A percentile compares a stretch with the other conserved stretches of the same genome.
Conservation (phyloP, 2,888 invertebrate species). For the Eupithecia subfuscata region DNA sequence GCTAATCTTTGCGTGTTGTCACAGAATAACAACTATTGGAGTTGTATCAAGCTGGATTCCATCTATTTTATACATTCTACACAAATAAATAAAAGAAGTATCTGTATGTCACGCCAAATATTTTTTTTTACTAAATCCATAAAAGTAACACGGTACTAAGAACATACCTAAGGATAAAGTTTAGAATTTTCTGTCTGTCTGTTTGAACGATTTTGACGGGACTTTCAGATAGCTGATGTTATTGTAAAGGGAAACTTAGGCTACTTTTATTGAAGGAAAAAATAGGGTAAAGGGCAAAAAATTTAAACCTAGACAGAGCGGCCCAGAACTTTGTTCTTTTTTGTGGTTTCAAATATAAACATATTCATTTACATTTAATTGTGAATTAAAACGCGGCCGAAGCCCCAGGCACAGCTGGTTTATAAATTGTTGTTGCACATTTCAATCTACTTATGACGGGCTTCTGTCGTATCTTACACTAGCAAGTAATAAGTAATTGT, state of each 20-base stretch:
- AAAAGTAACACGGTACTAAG: too few species aligned
- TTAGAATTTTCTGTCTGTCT: not conserved
- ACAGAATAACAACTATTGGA: too few species aligned
- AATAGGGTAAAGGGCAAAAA: not conserved
- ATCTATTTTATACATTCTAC: too few species aligned
- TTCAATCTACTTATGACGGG: not conserved
- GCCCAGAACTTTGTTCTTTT: too few species aligned
- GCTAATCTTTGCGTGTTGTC: not conserved
- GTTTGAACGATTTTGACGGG: not conserved
- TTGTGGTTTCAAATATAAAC: too few species aligned
- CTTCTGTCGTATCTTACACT: not conserved
- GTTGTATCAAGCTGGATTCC: not conserved
- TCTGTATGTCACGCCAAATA: not conserved
- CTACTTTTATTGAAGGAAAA: not conserved
- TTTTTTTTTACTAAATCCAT: not conserved
- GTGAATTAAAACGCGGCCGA: not conserved
- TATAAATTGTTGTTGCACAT: not conserved
- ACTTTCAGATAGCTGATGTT: not conserved
- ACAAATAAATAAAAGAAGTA: not conserved
- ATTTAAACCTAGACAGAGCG: not conserved
- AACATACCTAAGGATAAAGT: not conserved
- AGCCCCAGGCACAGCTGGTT: not conserved
- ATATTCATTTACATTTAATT: not conserved
- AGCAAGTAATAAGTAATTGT: conserved; percentile 1
- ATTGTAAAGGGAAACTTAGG: not conserved